Evolutionary conservation across 2,113 vertebrate species (phyloP), one percentile per base, ranked within the genome.

Genomic region (Eptesicus fuscus): DNA sequence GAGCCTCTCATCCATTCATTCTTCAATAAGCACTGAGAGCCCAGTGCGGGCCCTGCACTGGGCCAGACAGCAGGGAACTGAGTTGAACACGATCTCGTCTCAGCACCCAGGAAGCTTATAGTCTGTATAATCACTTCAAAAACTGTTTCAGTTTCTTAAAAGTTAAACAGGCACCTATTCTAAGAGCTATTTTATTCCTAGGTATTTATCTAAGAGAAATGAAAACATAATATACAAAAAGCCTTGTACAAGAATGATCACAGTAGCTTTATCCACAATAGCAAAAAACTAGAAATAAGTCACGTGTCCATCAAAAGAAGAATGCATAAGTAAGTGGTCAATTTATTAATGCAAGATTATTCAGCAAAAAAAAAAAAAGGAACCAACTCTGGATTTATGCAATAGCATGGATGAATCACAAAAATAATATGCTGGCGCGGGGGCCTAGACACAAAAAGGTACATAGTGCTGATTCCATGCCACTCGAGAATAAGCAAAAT

Each of bases 211-310:
- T 32, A 93, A 82, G 35, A 94, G 14, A 90, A 90, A 73, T 63
- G 63, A 82, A 96, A 94, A 82, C 51, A 59, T 49, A 80, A 71
- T 83, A 92, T 37, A 88, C 51, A 90, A 90, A 88, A 78, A 51
- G 11, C 82, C 83, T 44, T 77, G 4, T 30, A 23, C 0, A 63
- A 76, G 40, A 53, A 85, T 61, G 17, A 65, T 80, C 67, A 67
- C 2, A 28, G 44, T 22, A 63, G n/a, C 40, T 88, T 84, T 91
- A 88, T 71, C 77, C 78, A 25, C 74, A 69, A 53, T 22, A 71
- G 76, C 35, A 61, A 35, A 94, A 90, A 49, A 13, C 63, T 25
- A 88, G 76, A 94, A 91, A 37, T 61, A 82, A 94, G 44, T 40
- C 67, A 92, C 42, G 14, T 63, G 25, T 67, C 84, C 59, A 84